phyloP scores from a whole-genome alignment of 2,888 invertebrate species.

The Rotaria magnacalcarata region DNA sequence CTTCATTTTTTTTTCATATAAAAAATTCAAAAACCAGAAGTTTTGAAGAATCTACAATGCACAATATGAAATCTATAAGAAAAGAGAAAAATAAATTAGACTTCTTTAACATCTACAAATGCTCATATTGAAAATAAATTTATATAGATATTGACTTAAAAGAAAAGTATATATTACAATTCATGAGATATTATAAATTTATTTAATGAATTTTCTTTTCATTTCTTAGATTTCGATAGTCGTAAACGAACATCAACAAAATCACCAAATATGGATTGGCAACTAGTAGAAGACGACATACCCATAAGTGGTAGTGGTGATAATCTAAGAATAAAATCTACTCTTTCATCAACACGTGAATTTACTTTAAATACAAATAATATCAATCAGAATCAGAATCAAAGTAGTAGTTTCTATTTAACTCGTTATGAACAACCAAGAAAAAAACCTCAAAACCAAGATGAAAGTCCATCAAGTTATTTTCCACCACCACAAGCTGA shows the following conservation, averaged over 20 bases:
- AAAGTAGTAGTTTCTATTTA: not conserved
- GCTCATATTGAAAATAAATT: no score
- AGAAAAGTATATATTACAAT: no score
- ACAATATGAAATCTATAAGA: no score
- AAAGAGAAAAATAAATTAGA: no score
- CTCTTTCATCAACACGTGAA: not conserved
- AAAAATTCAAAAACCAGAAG: no score
- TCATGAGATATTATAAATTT: no score
- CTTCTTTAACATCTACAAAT: no score
- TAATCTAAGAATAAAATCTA: not conserved
- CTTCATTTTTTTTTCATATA: no score
- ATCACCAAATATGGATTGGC: constrained; percentile 6
- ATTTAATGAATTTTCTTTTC: no score
- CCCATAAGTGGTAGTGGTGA: not conserved
- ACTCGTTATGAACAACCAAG: not conserved
- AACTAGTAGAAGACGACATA: not conserved
- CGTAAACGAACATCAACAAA: not conserved
- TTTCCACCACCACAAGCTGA: constrained; percentile 12
- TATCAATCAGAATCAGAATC: not conserved
- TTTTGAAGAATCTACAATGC: no score
- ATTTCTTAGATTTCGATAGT: not conserved
- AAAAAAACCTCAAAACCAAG: not conserved
- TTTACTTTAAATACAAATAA: not conserved
- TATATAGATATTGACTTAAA: no score
- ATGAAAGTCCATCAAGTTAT: not conserved